Conservation (phyloP, 2,797 vertebrate genomes). For the Anguilla pacifica region DNA sequence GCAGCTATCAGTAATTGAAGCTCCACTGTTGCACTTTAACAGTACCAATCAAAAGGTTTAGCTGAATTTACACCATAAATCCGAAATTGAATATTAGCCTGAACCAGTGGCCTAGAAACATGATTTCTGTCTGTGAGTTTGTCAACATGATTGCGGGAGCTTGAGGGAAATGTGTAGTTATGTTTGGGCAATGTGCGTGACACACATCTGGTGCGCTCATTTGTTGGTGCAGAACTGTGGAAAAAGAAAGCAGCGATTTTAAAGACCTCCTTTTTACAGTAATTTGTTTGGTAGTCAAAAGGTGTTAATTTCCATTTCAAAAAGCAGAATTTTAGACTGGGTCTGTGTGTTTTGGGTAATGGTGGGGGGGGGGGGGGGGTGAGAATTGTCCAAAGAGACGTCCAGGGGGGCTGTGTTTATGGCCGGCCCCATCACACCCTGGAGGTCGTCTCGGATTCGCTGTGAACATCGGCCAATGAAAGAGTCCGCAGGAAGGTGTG, state of each 20-base stretch:
- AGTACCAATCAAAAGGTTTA: constrained; percentile 49
- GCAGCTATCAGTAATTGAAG: constrained; percentile 55
- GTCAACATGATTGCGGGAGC: not conserved
- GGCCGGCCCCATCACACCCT: constrained; percentile 37
- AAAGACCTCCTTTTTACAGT: not conserved
- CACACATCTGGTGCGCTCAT: not conserved
- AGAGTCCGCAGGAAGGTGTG: constrained; percentile 70
- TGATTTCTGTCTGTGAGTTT: not conserved
- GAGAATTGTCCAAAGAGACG: constrained; percentile 23
- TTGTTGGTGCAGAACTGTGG: not conserved
- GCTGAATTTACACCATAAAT: constrained; percentile 36
- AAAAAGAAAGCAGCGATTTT: not conserved
- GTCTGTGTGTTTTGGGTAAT: constrained; percentile 23
- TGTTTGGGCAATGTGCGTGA: not conserved
- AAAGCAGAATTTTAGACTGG: constrained; percentile 35
- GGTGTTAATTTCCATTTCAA: constrained; percentile 37
- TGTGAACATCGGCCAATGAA: constrained; percentile 83
- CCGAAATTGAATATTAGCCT: constrained; percentile 11
- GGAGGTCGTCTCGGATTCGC: constrained; percentile 71
- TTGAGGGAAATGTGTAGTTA: not conserved
- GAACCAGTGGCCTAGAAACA: not conserved
- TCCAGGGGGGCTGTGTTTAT: constrained; percentile 39
- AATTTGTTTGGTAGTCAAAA: not conserved
- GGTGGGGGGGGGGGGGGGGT: constrained; percentile 4
- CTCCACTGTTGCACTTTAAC: constrained; percentile 46